These are phyloP conservation scores for Shinisaurus crocodilurus DNA, from an alignment of 2,113 vertebrate genomes.

Conservation along the genomic window DNA sequence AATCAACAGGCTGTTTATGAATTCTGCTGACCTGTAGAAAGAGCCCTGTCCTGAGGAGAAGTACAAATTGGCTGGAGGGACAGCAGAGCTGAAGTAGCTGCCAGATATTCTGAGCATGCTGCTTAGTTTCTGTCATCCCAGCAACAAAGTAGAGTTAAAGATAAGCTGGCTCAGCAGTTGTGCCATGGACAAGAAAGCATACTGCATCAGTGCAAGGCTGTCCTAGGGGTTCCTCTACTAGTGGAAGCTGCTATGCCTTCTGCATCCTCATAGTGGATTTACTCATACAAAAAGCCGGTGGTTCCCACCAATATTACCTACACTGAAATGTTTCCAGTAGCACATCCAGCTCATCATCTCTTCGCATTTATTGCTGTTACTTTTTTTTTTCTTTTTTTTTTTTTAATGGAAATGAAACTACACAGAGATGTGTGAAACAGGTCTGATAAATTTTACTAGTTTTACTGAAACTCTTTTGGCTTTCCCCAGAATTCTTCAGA, in stretches of 20 bases:
- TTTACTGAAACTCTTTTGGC: neutral
- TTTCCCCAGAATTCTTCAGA: neutral
- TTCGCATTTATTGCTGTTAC: neutral
- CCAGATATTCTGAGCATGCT: rapidly evolving
- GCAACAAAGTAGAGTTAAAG: neutral
- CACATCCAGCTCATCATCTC: neutral
- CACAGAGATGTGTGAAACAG: neutral
- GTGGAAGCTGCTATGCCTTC: neutral
- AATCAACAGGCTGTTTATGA: neutral
- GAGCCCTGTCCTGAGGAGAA: neutral
- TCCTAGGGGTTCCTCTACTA: neutral
- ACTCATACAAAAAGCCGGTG: neutral
- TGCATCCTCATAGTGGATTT: neutral
- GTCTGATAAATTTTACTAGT: neutral
- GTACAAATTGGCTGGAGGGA: neutral
- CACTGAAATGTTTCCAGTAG: rapidly evolving
- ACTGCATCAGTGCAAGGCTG: rapidly evolving
- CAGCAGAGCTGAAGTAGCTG: neutral
- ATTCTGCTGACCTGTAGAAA: neutral
- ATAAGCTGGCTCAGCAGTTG: neutral
- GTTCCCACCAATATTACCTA: rapidly evolving
- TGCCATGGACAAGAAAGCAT: neutral
- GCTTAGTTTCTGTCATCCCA: constrained; percentile 8
- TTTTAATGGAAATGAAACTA: neutral
- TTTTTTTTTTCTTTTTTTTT: neutral